Evolutionary conservation across 2,113 vertebrate species (phyloP), one percentile per base, ranked within the genome.

Genomic region (Pterocles orientalis): DNA sequence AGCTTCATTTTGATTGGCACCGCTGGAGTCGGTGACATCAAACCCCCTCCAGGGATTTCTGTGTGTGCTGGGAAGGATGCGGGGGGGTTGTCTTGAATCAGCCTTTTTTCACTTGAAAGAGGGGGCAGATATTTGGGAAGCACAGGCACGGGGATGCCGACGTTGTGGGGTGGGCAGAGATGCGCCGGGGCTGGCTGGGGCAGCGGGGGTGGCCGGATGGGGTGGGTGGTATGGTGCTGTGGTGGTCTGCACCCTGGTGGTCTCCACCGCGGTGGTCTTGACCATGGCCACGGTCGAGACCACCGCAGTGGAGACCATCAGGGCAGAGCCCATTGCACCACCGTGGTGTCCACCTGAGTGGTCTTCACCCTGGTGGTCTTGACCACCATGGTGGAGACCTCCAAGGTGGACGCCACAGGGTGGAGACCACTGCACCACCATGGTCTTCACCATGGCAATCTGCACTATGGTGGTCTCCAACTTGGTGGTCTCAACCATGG

Each of bases 81-180:
- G 14, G 53, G 14, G 26, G 29, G 29, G 4, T 51, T 71, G 78
- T 23, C 43, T 84, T 25, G 34, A 56, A 51, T 57, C 28, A 14
- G 47, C 8, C 20, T 25, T 41, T 91, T 77, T 53, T 65, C 7
- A 9, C 12, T 69, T 65, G 18, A 48, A 70, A 81, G 2, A 0
- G 4, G 7, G n/a, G 21, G 2, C 24, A 58, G 41, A 29, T 89
- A 7, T 58, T 73, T 73, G 33, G 50, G 68, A 65, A 65, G 33
- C 0, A 0, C 6, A 33, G 34, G 18, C 45, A 15, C 15, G 10
- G 87, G 50, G 61, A 34, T 14, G 58, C 25, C 1, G 24, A 15
- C 0, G 0, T 6, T 2, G 0, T 3, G 34, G 54, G 43, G 12
- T 77, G 50, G 34, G 53, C 33, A 69, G 57, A 39, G 54, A 33